These are phyloP conservation scores for Cyclophora punctaria DNA, from an alignment of 2,888 invertebrate genomes.

Conservation along the genomic window DNA sequence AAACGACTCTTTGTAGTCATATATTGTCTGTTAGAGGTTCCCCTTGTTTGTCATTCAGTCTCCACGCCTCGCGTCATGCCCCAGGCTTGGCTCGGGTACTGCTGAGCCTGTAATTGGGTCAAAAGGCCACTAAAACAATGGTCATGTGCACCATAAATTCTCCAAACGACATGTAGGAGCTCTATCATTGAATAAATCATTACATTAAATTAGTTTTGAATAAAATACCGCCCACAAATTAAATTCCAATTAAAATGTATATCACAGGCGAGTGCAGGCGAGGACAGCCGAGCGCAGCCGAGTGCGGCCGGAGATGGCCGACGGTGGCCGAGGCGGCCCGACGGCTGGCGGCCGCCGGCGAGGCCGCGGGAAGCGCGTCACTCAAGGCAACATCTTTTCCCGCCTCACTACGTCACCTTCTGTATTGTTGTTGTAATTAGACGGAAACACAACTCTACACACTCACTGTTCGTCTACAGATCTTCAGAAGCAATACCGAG, in stretches of 20 bases:
- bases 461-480: too few relatives aligned
- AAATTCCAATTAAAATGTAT: slow-evolving; percentile 43
- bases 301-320: slow-evolving; percentile 31
- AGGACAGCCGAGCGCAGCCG: slow-evolving; percentile 27
- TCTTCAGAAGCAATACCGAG: too few relatives aligned
- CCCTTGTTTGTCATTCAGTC: too few relatives aligned
- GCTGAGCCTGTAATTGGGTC: slow-evolving; percentile 1
- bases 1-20: too few relatives aligned
- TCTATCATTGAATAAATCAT: not conserved
- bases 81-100: too few relatives aligned
- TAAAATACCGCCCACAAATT: slow-evolving; percentile 24
- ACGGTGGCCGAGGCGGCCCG: slow-evolving; percentile 27
- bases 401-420: slow-evolving; percentile 52
- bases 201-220: not conserved
- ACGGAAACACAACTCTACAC: too few relatives aligned
- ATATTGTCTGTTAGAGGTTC: too few relatives aligned
- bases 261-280: slow-evolving; percentile 30
- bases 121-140: slow-evolving; percentile 7
- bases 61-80: too few relatives aligned
- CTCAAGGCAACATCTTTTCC: slow-evolving; percentile 67
- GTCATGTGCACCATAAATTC: too few relatives aligned
- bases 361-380: slow-evolving; percentile 68
- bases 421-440: slow-evolving; percentile 26
- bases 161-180: too few relatives aligned
- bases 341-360: slow-evolving; percentile 60